These are phyloP conservation scores for Volucella bombylans DNA, from an alignment of 2,888 invertebrate species.

Conservation along the genomic window DNA sequence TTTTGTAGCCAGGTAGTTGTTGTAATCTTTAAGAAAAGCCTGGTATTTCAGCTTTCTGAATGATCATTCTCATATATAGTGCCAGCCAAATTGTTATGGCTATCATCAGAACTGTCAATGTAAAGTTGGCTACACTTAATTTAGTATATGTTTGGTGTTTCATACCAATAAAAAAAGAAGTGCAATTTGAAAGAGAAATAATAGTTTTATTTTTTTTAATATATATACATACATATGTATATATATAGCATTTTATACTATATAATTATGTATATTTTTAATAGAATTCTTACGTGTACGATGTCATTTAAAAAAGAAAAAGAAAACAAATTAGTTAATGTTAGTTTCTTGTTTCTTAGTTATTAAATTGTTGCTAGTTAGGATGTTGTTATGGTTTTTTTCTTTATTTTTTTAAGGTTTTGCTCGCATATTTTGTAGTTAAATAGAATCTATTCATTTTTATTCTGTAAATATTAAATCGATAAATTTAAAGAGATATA, in stretches of 20 bases:
- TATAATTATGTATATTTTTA: conserved; percentile 55
- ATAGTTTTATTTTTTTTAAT: conserved; percentile 60
- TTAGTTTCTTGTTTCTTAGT: conserved; percentile 23
- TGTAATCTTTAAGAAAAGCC: too few relatives aligned
- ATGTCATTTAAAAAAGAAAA: conserved; percentile 59
- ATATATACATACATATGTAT: conserved; percentile 11
- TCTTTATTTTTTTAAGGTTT: conserved; percentile 25
- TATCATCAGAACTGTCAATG: too few relatives aligned
- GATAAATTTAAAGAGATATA: conserved; percentile 46
- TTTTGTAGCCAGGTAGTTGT: too few relatives aligned
- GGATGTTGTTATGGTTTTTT: neutral
- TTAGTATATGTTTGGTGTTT: neutral
- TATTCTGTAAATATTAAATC: conserved; percentile 51
- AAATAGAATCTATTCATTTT: conserved; percentile 31
- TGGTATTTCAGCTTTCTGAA: too few relatives aligned
- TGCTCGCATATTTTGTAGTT: conserved; percentile 36
- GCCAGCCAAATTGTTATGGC: too few relatives aligned
- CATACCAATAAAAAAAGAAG: conserved; percentile 14
- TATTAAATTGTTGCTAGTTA: conserved; percentile 32
- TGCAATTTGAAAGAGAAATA: conserved; percentile 67
- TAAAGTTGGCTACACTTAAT: too few relatives aligned
- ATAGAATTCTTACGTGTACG: conserved; percentile 66
- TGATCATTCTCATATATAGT: too few relatives aligned
- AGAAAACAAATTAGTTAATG: conserved; percentile 59
- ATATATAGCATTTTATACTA: conserved; percentile 35